phyloP scores from a whole-genome alignment of 2,888 invertebrate species.

The Bellardia pandia region DNA sequence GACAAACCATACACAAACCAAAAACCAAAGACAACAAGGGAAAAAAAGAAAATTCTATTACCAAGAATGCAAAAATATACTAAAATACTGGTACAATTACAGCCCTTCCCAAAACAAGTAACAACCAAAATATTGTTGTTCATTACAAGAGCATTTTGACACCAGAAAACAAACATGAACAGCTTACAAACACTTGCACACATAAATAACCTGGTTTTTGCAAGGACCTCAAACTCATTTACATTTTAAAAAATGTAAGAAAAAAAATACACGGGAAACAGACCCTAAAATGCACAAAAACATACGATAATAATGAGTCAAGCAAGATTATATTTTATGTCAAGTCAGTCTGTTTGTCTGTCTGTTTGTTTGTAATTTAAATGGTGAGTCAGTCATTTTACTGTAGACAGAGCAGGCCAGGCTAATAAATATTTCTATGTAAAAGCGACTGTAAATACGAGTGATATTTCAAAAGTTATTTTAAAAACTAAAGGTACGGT shows the following conservation, averaged over 20 bases:
- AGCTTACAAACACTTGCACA: slow-evolving; percentile 13
- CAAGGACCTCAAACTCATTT: slow-evolving; percentile 41
- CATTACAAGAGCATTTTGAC: slow-evolving; percentile 56
- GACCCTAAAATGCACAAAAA: slow-evolving; percentile 37
- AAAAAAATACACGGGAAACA: slow-evolving; percentile 10
- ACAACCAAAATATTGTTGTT: slow-evolving; percentile 54
- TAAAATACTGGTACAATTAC: background rate
- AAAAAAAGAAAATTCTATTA: slow-evolving; percentile 29
- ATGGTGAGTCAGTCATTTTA: slow-evolving; percentile 4
- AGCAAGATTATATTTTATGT: slow-evolving; percentile 28
- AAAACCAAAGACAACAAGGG: slow-evolving; percentile 16
- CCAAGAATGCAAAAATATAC: background rate
- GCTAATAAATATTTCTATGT: background rate
- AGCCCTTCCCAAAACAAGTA: slow-evolving; percentile 18
- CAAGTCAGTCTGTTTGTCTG: slow-evolving; percentile 24
- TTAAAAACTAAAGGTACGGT: background rate
- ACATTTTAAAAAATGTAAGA: background rate
- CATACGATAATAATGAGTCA: slow-evolving; percentile 48
- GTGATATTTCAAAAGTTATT: background rate
- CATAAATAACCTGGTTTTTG: background rate
- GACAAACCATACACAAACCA: background rate
- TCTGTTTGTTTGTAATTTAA: background rate
- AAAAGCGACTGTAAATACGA: background rate
- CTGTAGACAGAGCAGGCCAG: background rate
- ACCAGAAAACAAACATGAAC: slow-evolving; percentile 61